These are phyloP conservation scores for Craniophora ligustri DNA, from an alignment of 2,888 invertebrate genomes.

Conservation along the genomic window DNA sequence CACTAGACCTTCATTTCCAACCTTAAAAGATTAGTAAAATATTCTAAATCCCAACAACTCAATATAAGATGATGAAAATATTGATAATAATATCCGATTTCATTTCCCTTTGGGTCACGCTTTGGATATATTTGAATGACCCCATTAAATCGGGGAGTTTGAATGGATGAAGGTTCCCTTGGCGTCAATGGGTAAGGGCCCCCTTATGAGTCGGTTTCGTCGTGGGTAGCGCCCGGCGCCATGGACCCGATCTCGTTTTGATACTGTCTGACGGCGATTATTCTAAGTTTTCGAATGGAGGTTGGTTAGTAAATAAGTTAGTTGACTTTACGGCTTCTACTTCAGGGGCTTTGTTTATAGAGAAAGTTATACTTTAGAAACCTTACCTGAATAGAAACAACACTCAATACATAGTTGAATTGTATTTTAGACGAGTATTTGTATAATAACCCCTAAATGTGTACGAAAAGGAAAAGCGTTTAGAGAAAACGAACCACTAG, in stretches of 20 bases:
- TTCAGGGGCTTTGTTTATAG: not conserved
- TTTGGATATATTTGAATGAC: constrained; percentile 51
- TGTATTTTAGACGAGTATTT: too few relatives aligned
- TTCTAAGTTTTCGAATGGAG: constrained; percentile 31
- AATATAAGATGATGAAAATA: constrained; percentile 31
- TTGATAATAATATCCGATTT: constrained; percentile 37
- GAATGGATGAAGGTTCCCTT: constrained; percentile 55
- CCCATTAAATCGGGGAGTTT: constrained; percentile 57
- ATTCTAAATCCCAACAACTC: constrained; percentile 10
- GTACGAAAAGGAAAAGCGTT: too few relatives aligned
- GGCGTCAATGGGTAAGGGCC: constrained; percentile 34
- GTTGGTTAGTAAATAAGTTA: constrained; percentile 23
- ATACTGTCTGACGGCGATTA: constrained; percentile 44
- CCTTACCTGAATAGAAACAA: too few relatives aligned
- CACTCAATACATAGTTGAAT: too few relatives aligned
- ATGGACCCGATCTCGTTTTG: constrained; percentile 45
- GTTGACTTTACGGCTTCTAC: constrained; percentile 17
- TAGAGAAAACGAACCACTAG: not conserved
- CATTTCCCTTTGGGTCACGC: constrained; percentile 34
- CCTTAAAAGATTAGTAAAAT: not conserved
- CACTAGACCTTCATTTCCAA: too few relatives aligned
- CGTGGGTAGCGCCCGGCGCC: constrained; percentile 67
- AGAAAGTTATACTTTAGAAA: constrained; percentile 1
- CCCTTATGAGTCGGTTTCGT: constrained; percentile 49
- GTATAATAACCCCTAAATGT: too few relatives aligned